These are phyloP conservation scores for Stercorarius parasiticus DNA, from an alignment of 2,113 vertebrate genomes.

Conservation along the genomic window DNA sequence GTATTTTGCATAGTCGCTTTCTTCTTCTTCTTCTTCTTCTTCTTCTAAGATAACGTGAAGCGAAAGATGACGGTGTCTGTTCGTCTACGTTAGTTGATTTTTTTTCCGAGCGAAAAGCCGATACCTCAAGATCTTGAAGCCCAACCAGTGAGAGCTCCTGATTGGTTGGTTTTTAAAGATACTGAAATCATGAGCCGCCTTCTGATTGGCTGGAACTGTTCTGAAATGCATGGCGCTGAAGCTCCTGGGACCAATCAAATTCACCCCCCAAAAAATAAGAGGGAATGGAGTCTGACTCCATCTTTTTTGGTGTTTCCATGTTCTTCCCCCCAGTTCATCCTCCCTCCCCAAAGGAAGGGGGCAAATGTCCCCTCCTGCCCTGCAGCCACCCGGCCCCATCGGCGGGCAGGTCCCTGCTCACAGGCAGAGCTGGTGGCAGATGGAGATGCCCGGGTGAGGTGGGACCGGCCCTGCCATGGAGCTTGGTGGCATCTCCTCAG, in stretches of 20 bases:
- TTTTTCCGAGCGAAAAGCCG: conserved; percentile 36
- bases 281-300: background rate
- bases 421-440: background rate
- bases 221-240: background rate
- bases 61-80: conserved; percentile 31
- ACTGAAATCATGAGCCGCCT: conserved; percentile 61
- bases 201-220: conserved; percentile 65
- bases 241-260: conserved; percentile 54
- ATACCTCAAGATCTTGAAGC: conserved; percentile 71
- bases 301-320: background rate
- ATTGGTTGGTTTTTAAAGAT: conserved; percentile 67
- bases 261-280: background rate
- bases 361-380: background rate
- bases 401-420: background rate
- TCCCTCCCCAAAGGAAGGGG: background rate
- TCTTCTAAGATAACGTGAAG: conserved; percentile 46
- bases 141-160: conserved; percentile 56
- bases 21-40: background rate
- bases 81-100: conserved; percentile 16
- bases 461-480: background rate
- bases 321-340: background rate
- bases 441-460: background rate
- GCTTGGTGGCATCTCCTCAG: background rate
- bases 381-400: background rate
- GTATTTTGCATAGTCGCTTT: conserved; percentile 73